These are phyloP conservation scores for Anastrepha obliqua DNA, from an alignment of 1,140 invertebrate species.

Conservation along the genomic window DNA sequence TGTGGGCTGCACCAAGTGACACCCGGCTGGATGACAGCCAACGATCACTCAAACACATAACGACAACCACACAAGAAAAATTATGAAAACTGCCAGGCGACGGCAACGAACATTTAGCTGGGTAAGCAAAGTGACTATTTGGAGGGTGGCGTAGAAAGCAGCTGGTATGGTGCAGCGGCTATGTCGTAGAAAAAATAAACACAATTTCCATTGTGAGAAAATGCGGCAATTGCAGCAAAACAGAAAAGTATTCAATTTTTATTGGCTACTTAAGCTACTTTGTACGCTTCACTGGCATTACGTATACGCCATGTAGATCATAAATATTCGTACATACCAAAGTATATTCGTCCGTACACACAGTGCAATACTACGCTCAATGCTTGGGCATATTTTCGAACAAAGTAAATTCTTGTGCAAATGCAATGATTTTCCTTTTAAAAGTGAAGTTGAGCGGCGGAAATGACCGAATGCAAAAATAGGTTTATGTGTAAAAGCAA, in stretches of 20 bases:
- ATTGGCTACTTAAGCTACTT: conserved; percentile 52
- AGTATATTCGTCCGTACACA: no score
- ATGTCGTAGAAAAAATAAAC: neutral
- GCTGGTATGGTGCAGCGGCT: neutral
- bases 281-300: conserved; percentile 37
- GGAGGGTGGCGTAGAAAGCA: neutral
- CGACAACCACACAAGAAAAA: neutral
- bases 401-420: conserved; percentile 35
- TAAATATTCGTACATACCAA: no score
- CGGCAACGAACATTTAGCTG: conserved; percentile 1
- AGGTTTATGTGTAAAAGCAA: neutral
- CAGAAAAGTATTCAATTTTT: conserved; percentile 13
- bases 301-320: conserved; percentile 6
- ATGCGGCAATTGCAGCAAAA: neutral
- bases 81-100: conserved; percentile 38
- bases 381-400: neutral
- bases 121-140: neutral
- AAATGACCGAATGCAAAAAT: conserved; percentile 13
- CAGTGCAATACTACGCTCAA: no score
- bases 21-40: conserved; percentile 49
- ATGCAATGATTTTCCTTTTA: conserved; percentile 26
- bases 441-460: conserved; percentile 36
- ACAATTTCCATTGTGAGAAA: conserved; percentile 13
- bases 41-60: conserved; percentile 41
- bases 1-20: conserved; percentile 12